These are phyloP conservation scores for Agriopis marginaria DNA, from an alignment of 2,888 invertebrate genomes.

Conservation along the genomic window DNA sequence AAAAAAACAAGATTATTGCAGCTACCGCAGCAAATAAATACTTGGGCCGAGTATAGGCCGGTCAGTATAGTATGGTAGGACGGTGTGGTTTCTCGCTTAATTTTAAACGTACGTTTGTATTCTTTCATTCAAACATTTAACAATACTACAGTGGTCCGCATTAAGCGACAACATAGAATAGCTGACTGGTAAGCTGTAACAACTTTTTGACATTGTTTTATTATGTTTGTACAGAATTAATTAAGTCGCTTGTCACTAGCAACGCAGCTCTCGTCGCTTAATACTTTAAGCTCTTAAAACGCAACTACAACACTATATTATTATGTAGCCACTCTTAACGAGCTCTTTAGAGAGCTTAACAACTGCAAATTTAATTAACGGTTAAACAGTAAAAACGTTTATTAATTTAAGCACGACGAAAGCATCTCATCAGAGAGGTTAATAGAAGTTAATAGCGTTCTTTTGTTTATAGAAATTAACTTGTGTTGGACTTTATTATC, in stretches of 20 bases:
- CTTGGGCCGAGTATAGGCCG: background rate
- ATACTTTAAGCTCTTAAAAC: slow-evolving; percentile 78
- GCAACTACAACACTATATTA: slow-evolving; percentile 71
- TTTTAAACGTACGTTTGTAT: background rate
- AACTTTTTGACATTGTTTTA: slow-evolving; percentile 63
- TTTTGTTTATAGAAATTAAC: background rate
- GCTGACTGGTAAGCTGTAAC: slow-evolving; percentile 34
- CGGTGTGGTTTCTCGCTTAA: background rate
- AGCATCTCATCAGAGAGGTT: slow-evolving; percentile 34
- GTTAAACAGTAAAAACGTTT: slow-evolving; percentile 57
- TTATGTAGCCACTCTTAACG: slow-evolving; percentile 69
- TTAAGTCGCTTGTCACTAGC: slow-evolving; percentile 77
- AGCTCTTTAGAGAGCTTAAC: slow-evolving; percentile 65
- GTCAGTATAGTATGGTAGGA: background rate
- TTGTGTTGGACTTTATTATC: background rate
- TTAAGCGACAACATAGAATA: slow-evolving; percentile 36
- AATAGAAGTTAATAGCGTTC: slow-evolving; percentile 4
- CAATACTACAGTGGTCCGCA: slow-evolving; percentile 40
- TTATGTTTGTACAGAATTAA: slow-evolving; percentile 70
- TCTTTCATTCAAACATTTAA: slow-evolving; percentile 37
- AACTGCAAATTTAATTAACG: slow-evolving; percentile 72
- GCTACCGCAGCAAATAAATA: no score
- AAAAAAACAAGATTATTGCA: no score
- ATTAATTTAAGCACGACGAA: slow-evolving; percentile 41
- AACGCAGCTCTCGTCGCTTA: slow-evolving; percentile 68